Conservation (phyloP, 2,113 vertebrate genomes). For the Oreocharis arfaki region DNA sequence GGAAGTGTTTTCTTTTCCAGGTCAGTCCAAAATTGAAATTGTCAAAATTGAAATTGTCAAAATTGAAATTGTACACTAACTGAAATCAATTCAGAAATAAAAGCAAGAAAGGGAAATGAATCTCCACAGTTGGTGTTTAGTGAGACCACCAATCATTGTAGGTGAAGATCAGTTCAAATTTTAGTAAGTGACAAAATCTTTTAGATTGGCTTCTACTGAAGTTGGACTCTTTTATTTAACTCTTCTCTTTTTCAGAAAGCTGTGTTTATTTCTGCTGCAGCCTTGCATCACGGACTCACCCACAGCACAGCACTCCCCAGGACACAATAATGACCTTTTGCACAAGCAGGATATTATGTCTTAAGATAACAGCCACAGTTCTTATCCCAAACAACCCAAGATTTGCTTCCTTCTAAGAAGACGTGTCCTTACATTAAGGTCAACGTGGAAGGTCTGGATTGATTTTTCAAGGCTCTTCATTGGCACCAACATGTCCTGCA, state of each 20-base stretch:
- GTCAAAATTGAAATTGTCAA: background rate
- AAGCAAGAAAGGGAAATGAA: background rate
- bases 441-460: slow-evolving; percentile 84
- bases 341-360: background rate
- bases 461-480: slow-evolving; percentile 85
- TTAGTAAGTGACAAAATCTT: background rate
- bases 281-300: background rate
- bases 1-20: background rate
- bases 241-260: background rate
- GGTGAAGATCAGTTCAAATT: background rate
- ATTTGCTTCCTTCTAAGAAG: background rate
- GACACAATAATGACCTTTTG: background rate
- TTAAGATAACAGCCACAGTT: background rate
- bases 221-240: background rate
- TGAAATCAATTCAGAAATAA: background rate
- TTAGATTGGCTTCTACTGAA: background rate
- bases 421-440: slow-evolving; percentile 79
- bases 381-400: background rate
- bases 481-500: slow-evolving; percentile 97
- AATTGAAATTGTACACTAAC: background rate
- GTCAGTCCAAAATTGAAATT: background rate
- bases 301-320: background rate
- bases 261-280: background rate
- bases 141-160: background rate
- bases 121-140: background rate